Evolutionary conservation across 37 sponge, comb jelly and placozoan species (phyloP).

Genomic region (Beroe ovata): DNA sequence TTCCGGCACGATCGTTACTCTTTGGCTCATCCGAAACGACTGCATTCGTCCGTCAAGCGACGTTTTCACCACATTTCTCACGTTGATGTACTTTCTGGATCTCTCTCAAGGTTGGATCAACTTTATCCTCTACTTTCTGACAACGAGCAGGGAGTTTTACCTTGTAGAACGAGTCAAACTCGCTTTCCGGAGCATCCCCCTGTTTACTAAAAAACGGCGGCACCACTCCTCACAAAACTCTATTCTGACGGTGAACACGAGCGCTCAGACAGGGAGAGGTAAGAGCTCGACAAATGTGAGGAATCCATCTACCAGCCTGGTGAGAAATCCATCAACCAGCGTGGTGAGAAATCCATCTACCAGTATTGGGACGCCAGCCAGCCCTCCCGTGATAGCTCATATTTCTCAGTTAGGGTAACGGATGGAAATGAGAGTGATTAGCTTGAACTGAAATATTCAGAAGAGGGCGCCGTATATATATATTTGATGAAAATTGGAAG

Average conservation of each 20-base stretch:
- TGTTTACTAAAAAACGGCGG: neutral
- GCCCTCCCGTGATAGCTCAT: too few relatives aligned
- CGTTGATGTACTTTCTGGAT: conserved; percentile 14
- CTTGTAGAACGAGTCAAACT: conserved; percentile 19
- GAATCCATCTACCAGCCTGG: too few relatives aligned
- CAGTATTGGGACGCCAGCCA: too few relatives aligned
- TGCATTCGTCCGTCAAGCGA: neutral
- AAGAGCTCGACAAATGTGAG: neutral
- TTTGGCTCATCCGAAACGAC: neutral
- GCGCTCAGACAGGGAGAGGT: neutral
- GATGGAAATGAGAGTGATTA: too few relatives aligned
- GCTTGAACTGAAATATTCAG: too few relatives aligned
- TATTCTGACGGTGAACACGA: conserved; percentile 8
- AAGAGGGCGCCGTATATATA: too few relatives aligned
- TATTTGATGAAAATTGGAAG: too few relatives aligned
- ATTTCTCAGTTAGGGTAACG: too few relatives aligned
- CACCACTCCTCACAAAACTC: conserved; percentile 25
- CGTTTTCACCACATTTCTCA: neutral
- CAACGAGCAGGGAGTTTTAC: neutral
- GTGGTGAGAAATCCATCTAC: too few relatives aligned
- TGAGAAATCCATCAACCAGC: too few relatives aligned
- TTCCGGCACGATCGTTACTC: conserved; percentile 2
- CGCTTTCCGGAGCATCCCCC: conserved; percentile 6
- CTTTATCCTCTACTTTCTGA: conserved; percentile 64
- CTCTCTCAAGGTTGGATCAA: conserved; percentile 55